Base-by-base conservation (phyloP, 2,113 vertebrate genomes). In the Polyodon spathula region DNA sequence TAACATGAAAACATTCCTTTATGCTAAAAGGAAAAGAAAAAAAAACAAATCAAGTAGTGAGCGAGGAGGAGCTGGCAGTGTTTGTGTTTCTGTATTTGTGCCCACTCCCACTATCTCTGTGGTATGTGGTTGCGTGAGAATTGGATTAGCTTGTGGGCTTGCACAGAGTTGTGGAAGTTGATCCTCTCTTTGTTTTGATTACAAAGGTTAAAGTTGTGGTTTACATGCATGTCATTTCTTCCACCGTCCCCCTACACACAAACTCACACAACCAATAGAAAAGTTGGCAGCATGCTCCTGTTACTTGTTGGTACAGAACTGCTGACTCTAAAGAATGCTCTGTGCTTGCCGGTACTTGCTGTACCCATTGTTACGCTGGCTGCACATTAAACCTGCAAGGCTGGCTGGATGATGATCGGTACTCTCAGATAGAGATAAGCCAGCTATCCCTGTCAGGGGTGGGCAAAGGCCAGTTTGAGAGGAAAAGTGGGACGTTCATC, bases 131-230 rank as follows among this genome's bases (percentile, higher is more conserved):
- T 54, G 64, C 59, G 64, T 66, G 64, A 56, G 59, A 66, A 66
- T 16, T 2, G 3, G 37, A 41, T 38, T 41, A 16, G 15, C 8
- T 56, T 50, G 54, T 16, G 40, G 15, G 39, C 59, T 66, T 39
- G 44, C 59, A 66, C 44, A 51, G 58, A 59, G 59, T 42, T 12
- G 14, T 27, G 40, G 64, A 38, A 40, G 64, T 61, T 60, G 63
- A 60, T 67, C 66, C 57, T 41, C 17, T 63, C 42, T 54, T 61
- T 66, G 52, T 61, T 61, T 66, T 66, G 44, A 48, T 51, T 40
- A 37, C 42, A 38, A 46, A 43, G 9, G 56, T 44, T 65, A 59
- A 44, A 56, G 37, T 51, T 56, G 53, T 56, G 54, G 59, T 61
- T 48, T 61, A 50, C 39, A 12, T 57, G 56, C 48, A 56, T 66